Percentiles rank a stretch among this genome's conserved stretches.
Conservation (phyloP, 1,140 invertebrate species). For the Nasonia longicornis region DNA sequence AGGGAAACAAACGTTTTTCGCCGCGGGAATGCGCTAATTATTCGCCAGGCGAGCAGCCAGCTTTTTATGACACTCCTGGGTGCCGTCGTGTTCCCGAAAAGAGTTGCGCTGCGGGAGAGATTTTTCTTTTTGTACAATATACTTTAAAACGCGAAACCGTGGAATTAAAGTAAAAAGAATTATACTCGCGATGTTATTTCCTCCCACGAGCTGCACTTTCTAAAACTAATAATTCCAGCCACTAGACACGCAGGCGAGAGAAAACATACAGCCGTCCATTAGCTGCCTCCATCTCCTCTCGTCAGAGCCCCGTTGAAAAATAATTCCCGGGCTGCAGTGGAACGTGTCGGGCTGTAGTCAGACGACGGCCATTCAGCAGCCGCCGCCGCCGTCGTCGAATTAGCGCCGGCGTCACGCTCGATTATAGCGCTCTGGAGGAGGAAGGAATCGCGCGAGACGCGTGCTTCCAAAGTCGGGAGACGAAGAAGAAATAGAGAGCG, state of each 20-base stretch:
- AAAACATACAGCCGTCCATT: background rate
- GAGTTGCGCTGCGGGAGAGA: background rate
- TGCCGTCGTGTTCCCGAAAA: background rate
- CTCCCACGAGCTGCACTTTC: background rate
- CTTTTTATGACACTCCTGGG: background rate
- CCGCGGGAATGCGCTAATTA: conserved; percentile 11
- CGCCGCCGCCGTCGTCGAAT: background rate
- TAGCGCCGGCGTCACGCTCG: background rate
- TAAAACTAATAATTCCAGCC: background rate
- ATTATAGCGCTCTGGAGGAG: background rate
- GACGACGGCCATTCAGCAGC: background rate
- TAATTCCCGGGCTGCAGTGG: background rate
- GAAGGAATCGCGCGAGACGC: background rate
- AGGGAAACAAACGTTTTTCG: conserved; percentile 23
- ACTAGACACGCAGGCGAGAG: background rate
- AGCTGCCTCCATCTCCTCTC: background rate
- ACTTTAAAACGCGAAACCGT: background rate
- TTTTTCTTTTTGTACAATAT: background rate
- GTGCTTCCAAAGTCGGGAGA: background rate
- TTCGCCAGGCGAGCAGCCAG: background rate
- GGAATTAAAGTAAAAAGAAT: background rate
- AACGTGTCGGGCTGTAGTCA: background rate
- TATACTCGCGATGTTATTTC: background rate
- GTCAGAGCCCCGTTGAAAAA: background rate
- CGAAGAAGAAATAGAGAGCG: background rate